Percentiles rank a stretch among this genome's conserved stretches.
These are phyloP conservation scores for Alviniconcha strummeri DNA, from an alignment of 2,888 invertebrate genomes.

Conservation along the genomic window DNA sequence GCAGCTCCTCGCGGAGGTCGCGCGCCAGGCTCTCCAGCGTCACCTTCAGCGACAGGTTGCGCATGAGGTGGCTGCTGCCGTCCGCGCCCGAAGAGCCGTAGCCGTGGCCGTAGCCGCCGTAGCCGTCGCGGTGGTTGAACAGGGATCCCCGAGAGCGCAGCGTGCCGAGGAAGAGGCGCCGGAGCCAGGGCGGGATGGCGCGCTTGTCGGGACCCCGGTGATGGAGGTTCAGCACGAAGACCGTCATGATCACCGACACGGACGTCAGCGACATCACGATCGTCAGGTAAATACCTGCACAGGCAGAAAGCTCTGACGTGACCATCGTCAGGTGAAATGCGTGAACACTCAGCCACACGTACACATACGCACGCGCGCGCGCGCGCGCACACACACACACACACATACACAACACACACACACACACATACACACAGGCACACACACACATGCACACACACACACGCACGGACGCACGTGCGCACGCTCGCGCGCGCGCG, in stretches of 20 bases:
- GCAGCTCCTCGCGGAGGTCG: slow-evolving; percentile 67
- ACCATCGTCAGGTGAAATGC: not conserved
- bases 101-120: slow-evolving; percentile 10
- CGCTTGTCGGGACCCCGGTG: slow-evolving; percentile 76
- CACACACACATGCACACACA: not conserved
- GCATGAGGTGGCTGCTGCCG: slow-evolving; percentile 54
- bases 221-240: slow-evolving; percentile 78
- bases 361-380: no score
- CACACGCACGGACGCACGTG: not conserved
- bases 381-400: not conserved
- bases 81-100: slow-evolving; percentile 15
- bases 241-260: slow-evolving; percentile 77
- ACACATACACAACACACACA: not conserved
- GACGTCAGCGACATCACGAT: slow-evolving; percentile 79
- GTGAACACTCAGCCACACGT: no score
- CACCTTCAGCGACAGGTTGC: slow-evolving; percentile 68
- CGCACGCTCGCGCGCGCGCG: not conserved
- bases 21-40: slow-evolving; percentile 72
- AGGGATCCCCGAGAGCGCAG: slow-evolving; percentile 11
- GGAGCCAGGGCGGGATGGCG: slow-evolving; percentile 75
- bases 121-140: not conserved
- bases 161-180: slow-evolving; percentile 62
- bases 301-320: not conserved
- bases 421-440: slow-evolving; percentile 17
- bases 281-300: slow-evolving; percentile 77